These are phyloP conservation scores for Hecatera dysodea DNA, from an alignment of 2,888 invertebrate genomes.

Conservation along the genomic window DNA sequence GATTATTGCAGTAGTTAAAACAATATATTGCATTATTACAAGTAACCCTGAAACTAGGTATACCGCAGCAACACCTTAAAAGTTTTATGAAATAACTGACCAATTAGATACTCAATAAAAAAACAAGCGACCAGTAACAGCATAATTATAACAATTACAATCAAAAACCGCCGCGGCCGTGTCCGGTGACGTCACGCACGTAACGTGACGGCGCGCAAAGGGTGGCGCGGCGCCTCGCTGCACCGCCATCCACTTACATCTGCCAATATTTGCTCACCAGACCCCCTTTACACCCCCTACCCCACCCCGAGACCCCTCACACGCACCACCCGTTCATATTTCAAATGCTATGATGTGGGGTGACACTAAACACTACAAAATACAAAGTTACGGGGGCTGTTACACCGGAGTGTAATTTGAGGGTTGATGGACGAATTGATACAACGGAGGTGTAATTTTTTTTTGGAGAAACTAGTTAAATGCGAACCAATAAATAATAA, in stretches of 20 bases:
- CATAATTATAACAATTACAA: slow-evolving; percentile 60
- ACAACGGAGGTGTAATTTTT: neutral
- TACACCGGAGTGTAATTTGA: slow-evolving; percentile 67
- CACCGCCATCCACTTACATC: slow-evolving; percentile 92
- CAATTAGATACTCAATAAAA: slow-evolving; percentile 14
- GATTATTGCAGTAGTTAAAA: no score
- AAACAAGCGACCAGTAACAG: neutral
- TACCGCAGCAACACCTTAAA: neutral
- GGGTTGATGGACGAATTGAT: neutral
- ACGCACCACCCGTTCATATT: slow-evolving; percentile 89
- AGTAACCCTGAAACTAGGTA: neutral
- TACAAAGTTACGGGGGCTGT: slow-evolving; percentile 75
- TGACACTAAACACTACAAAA: slow-evolving; percentile 87
- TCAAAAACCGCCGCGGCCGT: slow-evolving; percentile 55
- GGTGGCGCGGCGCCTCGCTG: slow-evolving; percentile 69
- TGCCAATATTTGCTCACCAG: slow-evolving; percentile 91
- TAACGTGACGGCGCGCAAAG: slow-evolving; percentile 70
- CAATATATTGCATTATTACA: no score
- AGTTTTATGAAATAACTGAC: neutral
- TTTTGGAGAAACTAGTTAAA: neutral
- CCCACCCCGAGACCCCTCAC: slow-evolving; percentile 74
- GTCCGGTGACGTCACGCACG: slow-evolving; percentile 80
- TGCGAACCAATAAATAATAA: no score
- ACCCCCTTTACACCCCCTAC: slow-evolving; percentile 68
- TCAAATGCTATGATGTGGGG: slow-evolving; percentile 87